Base-by-base conservation (phyloP, 2,797 vertebrate genomes). In the Alectoris magna region DNA sequence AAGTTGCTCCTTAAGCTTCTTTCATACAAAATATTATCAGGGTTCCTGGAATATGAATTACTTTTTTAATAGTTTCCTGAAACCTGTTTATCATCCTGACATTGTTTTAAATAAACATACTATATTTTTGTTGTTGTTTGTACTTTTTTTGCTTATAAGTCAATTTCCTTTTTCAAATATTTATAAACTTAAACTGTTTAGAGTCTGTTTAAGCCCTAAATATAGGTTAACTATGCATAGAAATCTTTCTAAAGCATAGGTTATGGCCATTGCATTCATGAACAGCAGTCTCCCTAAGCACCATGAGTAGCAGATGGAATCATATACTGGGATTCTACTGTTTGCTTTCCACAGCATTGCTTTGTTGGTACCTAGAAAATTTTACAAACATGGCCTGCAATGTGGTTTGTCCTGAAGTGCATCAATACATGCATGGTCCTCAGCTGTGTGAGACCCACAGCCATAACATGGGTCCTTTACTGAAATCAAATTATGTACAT, bases 81-180 rank as follows among this genome's bases (percentile, higher is more conserved):
- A 83, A 6, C 23, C 6, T 66, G 41, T 66, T 86, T 87, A 26
- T 75, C 41, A 60, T 29, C 19, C 7, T 60, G 17, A 46, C 19
- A 48, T 31, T 5, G 43, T 68, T 90, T 58, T 58, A 69, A 46
- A 48, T 36, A 56, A 77, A 43, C 11, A n/a, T 27, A 24, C 6
- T 46, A 11, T 46, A 67, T 8, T 11, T 22, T 58, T 58, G 49
- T 74, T 55, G 1, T 34, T n/a, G 13, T 48, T 56, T 76, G 12
- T 38, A 51, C 5, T 34, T 70, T 66, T 67, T 56, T 39, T 41
- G 34, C 21, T 39, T 67, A 46, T 38, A 53, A 70, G 56, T 44
- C n/a, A 44, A 63, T 1, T 8, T 2, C 5, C 10, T 9, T n/a
- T 22, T 36, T 36, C 29, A 4, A 1, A 34, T 39, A 5, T 39